Evolutionary conservation across 2,797 vertebrate species (phyloP).

Genomic region (Etheostoma nigrum): DNA sequence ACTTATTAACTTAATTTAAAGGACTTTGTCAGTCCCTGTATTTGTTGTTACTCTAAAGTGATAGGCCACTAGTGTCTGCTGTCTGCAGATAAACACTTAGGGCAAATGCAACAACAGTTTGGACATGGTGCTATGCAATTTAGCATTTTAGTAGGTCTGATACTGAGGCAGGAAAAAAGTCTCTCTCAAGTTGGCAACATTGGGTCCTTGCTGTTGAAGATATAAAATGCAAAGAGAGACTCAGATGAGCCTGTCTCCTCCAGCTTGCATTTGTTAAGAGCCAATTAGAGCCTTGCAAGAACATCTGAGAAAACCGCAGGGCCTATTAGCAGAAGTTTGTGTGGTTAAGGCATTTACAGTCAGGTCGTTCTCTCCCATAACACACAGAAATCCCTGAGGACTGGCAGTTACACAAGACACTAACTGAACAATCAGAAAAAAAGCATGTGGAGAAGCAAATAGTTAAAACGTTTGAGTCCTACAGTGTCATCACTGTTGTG

Average conservation of each 20-base stretch:
- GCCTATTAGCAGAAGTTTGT: slow-evolving; percentile 8
- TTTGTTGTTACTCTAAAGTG: slow-evolving; percentile 12
- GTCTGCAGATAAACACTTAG: slow-evolving; percentile 33
- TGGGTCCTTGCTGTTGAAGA: slow-evolving; percentile 9
- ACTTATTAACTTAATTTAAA: slow-evolving; percentile 21
- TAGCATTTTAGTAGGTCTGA: slow-evolving; percentile 7
- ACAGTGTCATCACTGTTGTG: slow-evolving; percentile 16
- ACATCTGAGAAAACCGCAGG: background rate
- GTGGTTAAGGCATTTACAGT: slow-evolving; percentile 10
- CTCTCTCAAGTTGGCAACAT: slow-evolving; percentile 4
- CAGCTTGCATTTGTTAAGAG: slow-evolving; percentile 10
- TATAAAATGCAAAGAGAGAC: slow-evolving; percentile 4
- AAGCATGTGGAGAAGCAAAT: background rate
- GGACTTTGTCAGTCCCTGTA: background rate
- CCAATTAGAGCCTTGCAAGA: slow-evolving; percentile 6
- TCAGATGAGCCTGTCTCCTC: background rate
- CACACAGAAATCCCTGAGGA: slow-evolving; percentile 15
- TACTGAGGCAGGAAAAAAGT: background rate
- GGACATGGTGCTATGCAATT: slow-evolving; percentile 9
- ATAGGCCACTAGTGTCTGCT: slow-evolving; percentile 20
- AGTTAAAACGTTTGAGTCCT: background rate
- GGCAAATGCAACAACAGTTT: slow-evolving; percentile 38
- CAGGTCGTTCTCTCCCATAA: slow-evolving; percentile 25
- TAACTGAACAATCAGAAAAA: slow-evolving; percentile 23
- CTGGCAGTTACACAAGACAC: background rate